Evolutionary conservation across 2,888 invertebrate genomes (phyloP).

Genomic region (Empis livida): DNA sequence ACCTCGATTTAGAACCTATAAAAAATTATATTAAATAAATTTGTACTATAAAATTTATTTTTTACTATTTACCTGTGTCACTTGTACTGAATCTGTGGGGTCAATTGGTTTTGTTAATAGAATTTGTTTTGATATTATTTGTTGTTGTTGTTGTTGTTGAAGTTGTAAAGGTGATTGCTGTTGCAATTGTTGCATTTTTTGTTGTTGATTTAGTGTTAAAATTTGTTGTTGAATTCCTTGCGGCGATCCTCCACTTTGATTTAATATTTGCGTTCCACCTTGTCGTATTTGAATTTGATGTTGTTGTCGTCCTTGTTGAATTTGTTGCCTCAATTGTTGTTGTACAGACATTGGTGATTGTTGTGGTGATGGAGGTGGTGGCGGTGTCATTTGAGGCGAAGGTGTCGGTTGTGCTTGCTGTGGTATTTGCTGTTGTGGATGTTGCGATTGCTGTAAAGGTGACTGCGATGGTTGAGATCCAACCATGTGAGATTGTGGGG

Average conservation of each 20-base stretch:
- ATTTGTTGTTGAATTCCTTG: constrained; percentile 28
- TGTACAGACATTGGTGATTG: constrained; percentile 20
- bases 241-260: constrained; percentile 7
- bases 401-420: constrained; percentile 12
- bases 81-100: constrained; percentile 33
- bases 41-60: no score
- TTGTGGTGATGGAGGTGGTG: constrained; percentile 26
- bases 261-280: constrained; percentile 4
- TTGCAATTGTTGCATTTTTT: constrained; percentile 14
- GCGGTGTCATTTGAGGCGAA: constrained; percentile 35
- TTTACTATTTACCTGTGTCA: constrained; percentile 22
- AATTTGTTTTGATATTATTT: constrained; percentile 17
- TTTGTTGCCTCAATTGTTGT: constrained; percentile 28
- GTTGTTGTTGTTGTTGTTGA: constrained; percentile 23
- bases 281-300: constrained; percentile 14
- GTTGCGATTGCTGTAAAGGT: constrained; percentile 10
- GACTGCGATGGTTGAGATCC: constrained; percentile 31
- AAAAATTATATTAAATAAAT: no score
- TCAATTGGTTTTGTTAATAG: constrained; percentile 28
- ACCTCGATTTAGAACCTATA: constrained; percentile 25
- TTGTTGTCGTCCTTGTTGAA: constrained; percentile 22
- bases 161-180: constrained; percentile 9
- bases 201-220: constrained; percentile 20
- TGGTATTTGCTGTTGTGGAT: constrained; percentile 1
- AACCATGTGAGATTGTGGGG: constrained; percentile 25